Evolutionary conservation across 2,797 vertebrate species (phyloP), one percentile per base, ranked within the genome.

Genomic region (Anolis apletophallus): DNA sequence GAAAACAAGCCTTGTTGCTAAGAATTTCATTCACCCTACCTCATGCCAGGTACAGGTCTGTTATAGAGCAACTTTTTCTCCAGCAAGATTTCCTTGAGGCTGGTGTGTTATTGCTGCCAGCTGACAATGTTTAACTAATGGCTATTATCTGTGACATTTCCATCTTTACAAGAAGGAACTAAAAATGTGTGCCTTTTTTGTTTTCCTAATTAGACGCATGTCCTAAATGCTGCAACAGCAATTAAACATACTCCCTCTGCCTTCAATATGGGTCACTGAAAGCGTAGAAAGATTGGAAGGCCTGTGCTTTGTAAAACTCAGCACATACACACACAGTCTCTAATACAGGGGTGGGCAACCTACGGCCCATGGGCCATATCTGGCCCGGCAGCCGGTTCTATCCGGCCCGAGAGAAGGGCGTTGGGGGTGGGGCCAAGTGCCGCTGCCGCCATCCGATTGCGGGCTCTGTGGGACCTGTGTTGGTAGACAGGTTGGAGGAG

Each of bases 21-120:
- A 72, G 21, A 14, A 36, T 57, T 36, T 72, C 54, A 36, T 9
- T 59, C 32, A 7, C 32, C 16, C 55, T 6, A 1, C 17, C 88
- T 89, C 80, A 34, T 80, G 85, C 8, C 86, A 84, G 85, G 34
- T 52, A 88, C 76, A 87, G 46, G 74, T 71, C 50, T 84, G 40
- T 81, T 90, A 76, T 21, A 89, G 36, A 88, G 82, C 59, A 40
- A 88, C 36, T 64, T 13, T 88, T 81, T 0, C 7, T 21, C 40
- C 90, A 92, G 88, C 36, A 29, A 14, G 34, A 85, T 87, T 89
- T 92, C 82, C 89, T 88, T 89, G 34, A 32, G 76, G 77, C 76
- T 92, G 90, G 78, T 67, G 57, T 21, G 29, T 1, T 0, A 21
- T 89, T 90, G 68, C 76, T 85, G 71, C 55, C 1, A 1, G 87